Percentiles rank a stretch among this genome's conserved stretches.
Evolutionary conservation across 2,888 invertebrate species (phyloP).

Genomic region (Lasioglossum morio): DNA sequence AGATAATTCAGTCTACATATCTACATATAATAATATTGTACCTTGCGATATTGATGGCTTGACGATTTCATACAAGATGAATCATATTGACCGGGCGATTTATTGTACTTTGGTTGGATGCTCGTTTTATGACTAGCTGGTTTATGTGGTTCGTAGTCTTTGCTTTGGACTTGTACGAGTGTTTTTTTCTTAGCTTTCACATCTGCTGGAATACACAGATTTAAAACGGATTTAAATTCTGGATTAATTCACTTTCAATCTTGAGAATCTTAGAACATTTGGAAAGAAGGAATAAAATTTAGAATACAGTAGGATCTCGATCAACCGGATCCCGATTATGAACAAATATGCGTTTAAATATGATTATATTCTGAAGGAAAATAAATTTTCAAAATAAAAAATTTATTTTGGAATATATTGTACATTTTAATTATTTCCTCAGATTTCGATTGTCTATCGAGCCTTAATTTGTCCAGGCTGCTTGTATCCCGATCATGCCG

Average conservation of each 20-base stretch:
- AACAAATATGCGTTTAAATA: too few relatives aligned
- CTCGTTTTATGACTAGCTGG: slow-evolving; percentile 79
- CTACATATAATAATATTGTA: neutral
- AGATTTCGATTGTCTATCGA: too few relatives aligned
- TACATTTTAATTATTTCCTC: too few relatives aligned
- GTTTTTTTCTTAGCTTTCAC: slow-evolving; percentile 48
- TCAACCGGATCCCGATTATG: too few relatives aligned
- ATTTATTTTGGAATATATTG: too few relatives aligned
- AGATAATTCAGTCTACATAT: neutral
- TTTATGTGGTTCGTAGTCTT: slow-evolving; percentile 76
- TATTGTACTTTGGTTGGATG: slow-evolving; percentile 72
- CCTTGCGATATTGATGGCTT: slow-evolving; percentile 41
- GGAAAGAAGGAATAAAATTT: neutral
- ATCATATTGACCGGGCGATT: slow-evolving; percentile 71
- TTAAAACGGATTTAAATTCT: neutral
- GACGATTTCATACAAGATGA: slow-evolving; percentile 47
- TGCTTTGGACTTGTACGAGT: slow-evolving; percentile 62
- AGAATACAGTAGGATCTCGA: neutral
- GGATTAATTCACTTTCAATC: neutral
- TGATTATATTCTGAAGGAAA: too few relatives aligned
- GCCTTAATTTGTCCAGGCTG: too few relatives aligned
- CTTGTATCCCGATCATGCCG: too few relatives aligned
- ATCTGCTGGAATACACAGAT: slow-evolving; percentile 32
- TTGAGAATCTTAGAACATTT: neutral
- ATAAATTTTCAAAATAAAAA: too few relatives aligned